A percentile compares a stretch with the other conserved stretches of the same genome.
Conservation (phyloP, 2,113 vertebrate species). For the Trogon melanurus region DNA sequence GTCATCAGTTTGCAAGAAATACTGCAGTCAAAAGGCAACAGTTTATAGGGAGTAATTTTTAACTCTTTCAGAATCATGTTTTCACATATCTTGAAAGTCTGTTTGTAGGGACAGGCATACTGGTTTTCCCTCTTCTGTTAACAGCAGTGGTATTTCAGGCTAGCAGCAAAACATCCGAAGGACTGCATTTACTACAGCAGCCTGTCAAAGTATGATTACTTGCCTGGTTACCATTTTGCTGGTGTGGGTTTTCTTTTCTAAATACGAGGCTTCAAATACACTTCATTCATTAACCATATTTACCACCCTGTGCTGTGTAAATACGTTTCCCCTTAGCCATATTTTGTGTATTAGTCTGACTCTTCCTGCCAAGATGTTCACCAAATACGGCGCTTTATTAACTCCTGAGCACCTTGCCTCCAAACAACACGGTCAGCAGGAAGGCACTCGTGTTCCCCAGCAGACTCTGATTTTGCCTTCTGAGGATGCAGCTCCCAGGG, state of each 20-base stretch:
- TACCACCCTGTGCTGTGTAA: slow-evolving; percentile 2
- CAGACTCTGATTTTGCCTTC: neutral
- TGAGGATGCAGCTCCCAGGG: neutral
- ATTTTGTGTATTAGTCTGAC: slow-evolving; percentile 38
- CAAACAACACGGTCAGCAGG: neutral
- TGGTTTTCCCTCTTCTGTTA: slow-evolving; percentile 14
- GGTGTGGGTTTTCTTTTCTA: neutral
- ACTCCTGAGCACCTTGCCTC: slow-evolving; percentile 24
- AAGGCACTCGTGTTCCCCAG: neutral
- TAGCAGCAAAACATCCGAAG: neutral
- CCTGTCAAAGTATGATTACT: neutral
- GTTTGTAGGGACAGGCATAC: neutral
- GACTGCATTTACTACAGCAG: neutral
- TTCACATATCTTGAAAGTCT: neutral
- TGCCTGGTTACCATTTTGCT: neutral
- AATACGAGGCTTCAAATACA: neutral
- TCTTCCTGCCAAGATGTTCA: slow-evolving; percentile 61
- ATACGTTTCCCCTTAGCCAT: slow-evolving; percentile 50
- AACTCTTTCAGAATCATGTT: neutral
- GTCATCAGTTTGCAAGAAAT: neutral
- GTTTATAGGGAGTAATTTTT: neutral
- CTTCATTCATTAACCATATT: slow-evolving; percentile 24
- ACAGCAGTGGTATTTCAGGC: neutral
- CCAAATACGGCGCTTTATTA: neutral
- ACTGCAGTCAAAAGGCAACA: neutral